Percentiles rank a stretch among this genome's conserved stretches.
phyloP scores from a whole-genome alignment of 64 coral and sea anemone species.

The Pocillopora verrucosa region DNA sequence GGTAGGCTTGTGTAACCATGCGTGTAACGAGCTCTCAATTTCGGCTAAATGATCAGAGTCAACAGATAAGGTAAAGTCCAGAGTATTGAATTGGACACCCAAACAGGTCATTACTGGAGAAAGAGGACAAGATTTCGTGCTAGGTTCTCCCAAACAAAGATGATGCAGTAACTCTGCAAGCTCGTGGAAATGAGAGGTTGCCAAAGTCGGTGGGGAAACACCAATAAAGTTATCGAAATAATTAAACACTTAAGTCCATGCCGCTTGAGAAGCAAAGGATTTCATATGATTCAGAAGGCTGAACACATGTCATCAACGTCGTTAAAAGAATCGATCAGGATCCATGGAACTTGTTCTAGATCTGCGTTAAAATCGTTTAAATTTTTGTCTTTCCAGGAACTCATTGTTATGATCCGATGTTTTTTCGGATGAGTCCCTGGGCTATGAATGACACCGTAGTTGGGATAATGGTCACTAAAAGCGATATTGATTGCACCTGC shows the following conservation, averaged over 20 bases:
- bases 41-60: neutral
- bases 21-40: neutral
- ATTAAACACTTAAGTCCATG: neutral
- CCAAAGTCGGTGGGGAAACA: neutral
- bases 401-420: neutral
- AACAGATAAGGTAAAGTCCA: neutral
- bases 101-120: slow-evolving; percentile 36
- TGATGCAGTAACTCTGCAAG: neutral
- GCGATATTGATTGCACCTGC: neutral
- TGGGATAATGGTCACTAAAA: slow-evolving; percentile 1
- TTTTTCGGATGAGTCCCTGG: neutral
- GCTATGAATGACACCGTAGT: neutral
- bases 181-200: neutral
- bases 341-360: neutral
- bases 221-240: slow-evolving; percentile 56
- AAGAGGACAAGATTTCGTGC: neutral
- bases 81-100: slow-evolving; percentile 19
- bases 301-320: neutral
- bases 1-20: neutral
- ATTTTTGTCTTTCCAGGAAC: slow-evolving; percentile 3
- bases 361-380: slow-evolving; percentile 6
- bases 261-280: neutral
- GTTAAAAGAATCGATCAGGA: neutral
- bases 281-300: neutral
- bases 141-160: neutral